phyloP scores from a whole-genome alignment of 2,888 invertebrate genomes.

The Ommatoiulus sabulosus region DNA sequence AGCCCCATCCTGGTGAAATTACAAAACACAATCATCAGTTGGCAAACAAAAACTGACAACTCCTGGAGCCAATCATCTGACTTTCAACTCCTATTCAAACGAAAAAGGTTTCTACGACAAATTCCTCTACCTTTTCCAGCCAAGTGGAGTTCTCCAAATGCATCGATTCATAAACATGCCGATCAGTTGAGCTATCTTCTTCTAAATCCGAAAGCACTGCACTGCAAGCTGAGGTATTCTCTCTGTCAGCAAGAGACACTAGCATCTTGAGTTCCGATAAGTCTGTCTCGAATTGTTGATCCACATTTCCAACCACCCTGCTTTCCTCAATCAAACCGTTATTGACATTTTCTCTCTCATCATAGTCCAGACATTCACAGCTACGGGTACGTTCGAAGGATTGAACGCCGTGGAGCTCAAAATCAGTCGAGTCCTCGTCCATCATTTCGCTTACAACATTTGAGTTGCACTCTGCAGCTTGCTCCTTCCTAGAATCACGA shows the following conservation, averaged over 20 bases:
- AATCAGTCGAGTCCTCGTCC: not conserved
- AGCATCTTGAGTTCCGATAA: not conserved
- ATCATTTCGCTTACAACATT: not conserved
- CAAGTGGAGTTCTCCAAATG: not conserved
- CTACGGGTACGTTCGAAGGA: conserved; percentile 51
- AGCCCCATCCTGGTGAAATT: not conserved
- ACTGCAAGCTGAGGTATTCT: not conserved
- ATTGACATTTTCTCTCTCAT: not conserved
- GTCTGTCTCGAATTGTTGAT: not conserved
- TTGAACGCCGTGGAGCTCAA: not conserved
- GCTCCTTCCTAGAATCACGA: not conserved
- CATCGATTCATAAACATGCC: not conserved
- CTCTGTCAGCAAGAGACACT: not conserved
- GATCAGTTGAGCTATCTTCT: not conserved
- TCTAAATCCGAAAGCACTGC: not conserved
- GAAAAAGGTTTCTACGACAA: not conserved
- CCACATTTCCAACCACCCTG: not conserved
- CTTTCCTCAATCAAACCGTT: not conserved
- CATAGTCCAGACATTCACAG: conserved; percentile 51
- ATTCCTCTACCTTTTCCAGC: not conserved
- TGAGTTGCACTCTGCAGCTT: not conserved
- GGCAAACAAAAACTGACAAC: not conserved
- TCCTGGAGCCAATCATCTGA: not conserved
- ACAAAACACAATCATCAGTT: not conserved
- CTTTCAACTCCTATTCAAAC: not conserved